Evolutionary conservation across 1,140 invertebrate species (phyloP).

Genomic region (Drosophila ercepeae): DNA sequence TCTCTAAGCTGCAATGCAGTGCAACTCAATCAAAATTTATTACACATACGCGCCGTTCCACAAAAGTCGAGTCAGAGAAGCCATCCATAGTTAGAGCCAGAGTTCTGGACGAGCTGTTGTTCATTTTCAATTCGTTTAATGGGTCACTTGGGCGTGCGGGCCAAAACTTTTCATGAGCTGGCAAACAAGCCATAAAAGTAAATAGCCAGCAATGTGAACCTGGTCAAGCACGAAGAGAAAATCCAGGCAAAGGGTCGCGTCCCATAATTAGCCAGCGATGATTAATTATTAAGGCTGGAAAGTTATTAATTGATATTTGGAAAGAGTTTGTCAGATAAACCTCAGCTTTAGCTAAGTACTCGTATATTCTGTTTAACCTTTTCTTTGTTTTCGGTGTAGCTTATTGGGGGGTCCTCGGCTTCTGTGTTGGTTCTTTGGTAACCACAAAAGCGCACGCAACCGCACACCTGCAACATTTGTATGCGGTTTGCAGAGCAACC

Average conservation of each 20-base stretch:
- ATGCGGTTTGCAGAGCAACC: slow-evolving; percentile 20
- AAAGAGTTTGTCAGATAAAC: background rate
- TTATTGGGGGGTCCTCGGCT: background rate
- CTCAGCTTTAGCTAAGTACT: background rate
- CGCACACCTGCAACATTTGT: slow-evolving; percentile 44
- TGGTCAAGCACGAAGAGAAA: slow-evolving; percentile 8
- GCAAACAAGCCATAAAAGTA: slow-evolving; percentile 77
- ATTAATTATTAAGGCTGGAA: background rate
- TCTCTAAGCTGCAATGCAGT: slow-evolving; percentile 62
- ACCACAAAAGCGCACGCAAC: slow-evolving; percentile 51
- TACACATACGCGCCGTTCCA: slow-evolving; percentile 69
- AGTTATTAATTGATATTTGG: background rate
- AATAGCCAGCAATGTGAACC: slow-evolving; percentile 47
- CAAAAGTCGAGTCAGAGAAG: slow-evolving; percentile 4
- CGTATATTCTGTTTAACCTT: background rate
- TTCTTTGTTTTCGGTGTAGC: background rate
- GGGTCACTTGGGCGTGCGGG: slow-evolving; percentile 71
- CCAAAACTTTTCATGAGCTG: slow-evolving; percentile 72
- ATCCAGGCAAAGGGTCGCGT: background rate
- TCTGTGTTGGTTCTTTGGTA: slow-evolving; percentile 10
- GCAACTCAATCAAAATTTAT: slow-evolving; percentile 78
- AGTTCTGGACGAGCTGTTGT: slow-evolving; percentile 32
- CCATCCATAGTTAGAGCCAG: background rate
- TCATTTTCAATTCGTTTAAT: slow-evolving; percentile 80
- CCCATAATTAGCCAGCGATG: background rate